These are phyloP conservation scores for Aptenodytes forsteri DNA, from an alignment of 2,113 vertebrate species.

Conservation along the genomic window DNA sequence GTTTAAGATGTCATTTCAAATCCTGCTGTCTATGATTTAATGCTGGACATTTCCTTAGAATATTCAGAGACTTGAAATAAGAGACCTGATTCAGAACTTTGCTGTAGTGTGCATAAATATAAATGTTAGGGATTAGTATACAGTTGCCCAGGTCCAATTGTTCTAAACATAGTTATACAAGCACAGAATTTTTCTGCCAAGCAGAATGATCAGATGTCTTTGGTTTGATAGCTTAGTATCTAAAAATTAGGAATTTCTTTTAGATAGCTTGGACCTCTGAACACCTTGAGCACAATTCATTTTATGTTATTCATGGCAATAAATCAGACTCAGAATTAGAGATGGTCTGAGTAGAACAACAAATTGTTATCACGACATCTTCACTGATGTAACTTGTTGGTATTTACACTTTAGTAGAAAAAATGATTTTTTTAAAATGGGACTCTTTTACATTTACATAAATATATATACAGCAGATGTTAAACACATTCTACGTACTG, in stretches of 20 bases:
- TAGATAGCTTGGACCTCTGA: not conserved
- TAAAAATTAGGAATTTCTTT: not conserved
- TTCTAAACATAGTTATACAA: not conserved
- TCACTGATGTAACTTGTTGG: not conserved
- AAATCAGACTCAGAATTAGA: not conserved
- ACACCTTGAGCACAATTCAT: not conserved
- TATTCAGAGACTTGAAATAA: not conserved
- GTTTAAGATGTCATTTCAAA: not conserved
- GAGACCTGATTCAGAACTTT: not conserved
- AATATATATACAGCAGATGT: not conserved
- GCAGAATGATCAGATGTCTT: not conserved
- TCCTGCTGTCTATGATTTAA: not conserved
- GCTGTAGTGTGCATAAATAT: not conserved
- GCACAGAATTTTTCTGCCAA: not conserved
- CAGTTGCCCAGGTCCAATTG: not conserved
- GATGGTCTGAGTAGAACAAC: not conserved
- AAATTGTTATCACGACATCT: not conserved
- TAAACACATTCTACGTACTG: not conserved
- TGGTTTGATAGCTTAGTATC: not conserved
- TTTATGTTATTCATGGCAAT: not conserved
- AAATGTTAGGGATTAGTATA: not conserved
- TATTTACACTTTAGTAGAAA: not conserved
- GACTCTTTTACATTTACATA: not conserved
- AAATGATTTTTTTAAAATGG: not conserved
- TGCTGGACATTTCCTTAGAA: not conserved